These are phyloP conservation scores for Drosophila kambysellisi DNA, from an alignment of 2,888 invertebrate species.

Conservation along the genomic window DNA sequence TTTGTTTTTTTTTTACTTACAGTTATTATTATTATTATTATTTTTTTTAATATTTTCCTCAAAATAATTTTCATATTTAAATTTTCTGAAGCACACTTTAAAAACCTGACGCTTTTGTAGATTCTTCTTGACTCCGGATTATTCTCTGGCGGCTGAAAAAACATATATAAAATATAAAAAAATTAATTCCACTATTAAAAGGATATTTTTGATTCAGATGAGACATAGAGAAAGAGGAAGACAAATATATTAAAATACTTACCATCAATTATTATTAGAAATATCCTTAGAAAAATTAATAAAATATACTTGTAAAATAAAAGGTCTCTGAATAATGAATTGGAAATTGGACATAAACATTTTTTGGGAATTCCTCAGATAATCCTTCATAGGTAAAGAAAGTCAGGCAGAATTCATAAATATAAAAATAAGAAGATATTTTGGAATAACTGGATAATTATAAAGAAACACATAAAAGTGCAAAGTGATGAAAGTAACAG, in stretches of 20 bases:
- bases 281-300: background rate
- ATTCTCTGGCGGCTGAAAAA: background rate
- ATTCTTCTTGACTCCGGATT: background rate
- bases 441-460: background rate
- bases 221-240: background rate
- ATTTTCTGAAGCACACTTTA: slow-evolving; percentile 20
- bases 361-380: background rate
- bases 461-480: too few species aligned
- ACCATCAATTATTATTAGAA: background rate
- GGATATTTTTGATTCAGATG: background rate
- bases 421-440: background rate
- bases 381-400: background rate
- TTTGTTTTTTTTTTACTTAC: slow-evolving; percentile 44
- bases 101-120: slow-evolving; percentile 26
- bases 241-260: background rate
- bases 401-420: background rate
- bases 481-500: background rate
- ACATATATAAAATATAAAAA: background rate
- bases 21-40: slow-evolving; percentile 33
- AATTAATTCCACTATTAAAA: too few species aligned
- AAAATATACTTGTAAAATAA: background rate
- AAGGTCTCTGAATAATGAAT: background rate
- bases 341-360: background rate
- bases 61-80: slow-evolving; percentile 26
- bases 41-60: background rate